Evolutionary conservation across 2,888 invertebrate species (phyloP).

Genomic region (Ceramica pisi): DNA sequence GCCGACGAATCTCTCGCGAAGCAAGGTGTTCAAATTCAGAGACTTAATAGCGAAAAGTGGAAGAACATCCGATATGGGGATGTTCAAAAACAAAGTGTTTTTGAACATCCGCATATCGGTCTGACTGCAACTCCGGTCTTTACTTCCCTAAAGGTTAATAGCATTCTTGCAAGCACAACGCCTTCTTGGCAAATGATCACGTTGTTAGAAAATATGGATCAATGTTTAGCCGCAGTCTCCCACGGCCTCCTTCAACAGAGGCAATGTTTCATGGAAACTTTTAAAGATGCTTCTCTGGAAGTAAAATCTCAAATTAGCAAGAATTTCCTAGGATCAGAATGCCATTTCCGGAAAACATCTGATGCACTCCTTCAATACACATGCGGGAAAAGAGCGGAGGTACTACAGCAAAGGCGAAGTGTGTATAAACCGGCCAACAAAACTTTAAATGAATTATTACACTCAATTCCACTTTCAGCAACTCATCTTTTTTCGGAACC

Average conservation of each 20-base stretch:
- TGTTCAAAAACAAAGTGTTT: too few species aligned
- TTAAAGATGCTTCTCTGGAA: background rate
- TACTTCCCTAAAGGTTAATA: background rate
- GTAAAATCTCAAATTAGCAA: background rate
- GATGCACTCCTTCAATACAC: background rate
- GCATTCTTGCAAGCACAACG: background rate
- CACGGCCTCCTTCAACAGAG: background rate
- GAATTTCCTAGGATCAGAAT: background rate
- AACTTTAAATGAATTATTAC: background rate
- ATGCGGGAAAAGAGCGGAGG: background rate
- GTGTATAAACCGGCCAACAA: background rate
- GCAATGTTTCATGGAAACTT: background rate
- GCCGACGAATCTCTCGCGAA: background rate
- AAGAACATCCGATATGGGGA: background rate
- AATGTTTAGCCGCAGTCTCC: constrained; percentile 3
- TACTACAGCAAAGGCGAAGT: background rate
- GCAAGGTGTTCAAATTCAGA: background rate
- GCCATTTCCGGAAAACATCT: background rate
- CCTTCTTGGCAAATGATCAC: background rate
- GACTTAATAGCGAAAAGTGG: background rate
- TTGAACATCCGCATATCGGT: too few species aligned
- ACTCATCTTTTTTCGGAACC: background rate
- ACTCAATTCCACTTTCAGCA: background rate
- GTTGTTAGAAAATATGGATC: background rate
- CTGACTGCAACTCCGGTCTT: background rate